Percentiles rank a stretch among this genome's conserved stretches.
Evolutionary conservation across 2,797 vertebrate genomes (phyloP).

Genomic region (Petrocephalus schoutedeni): DNA sequence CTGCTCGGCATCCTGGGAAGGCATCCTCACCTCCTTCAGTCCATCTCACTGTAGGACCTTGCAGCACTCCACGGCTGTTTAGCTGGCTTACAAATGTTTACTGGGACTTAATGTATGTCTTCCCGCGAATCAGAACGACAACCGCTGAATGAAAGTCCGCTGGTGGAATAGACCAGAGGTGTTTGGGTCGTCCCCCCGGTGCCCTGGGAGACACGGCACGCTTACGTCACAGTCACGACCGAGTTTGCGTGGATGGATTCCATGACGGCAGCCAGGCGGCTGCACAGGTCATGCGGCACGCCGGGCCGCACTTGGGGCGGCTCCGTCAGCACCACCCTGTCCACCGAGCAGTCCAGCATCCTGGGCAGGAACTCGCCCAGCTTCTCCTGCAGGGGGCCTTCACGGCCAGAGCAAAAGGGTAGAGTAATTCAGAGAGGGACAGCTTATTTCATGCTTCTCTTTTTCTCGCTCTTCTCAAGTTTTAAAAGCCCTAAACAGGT

Average conservation of each 20-base stretch:
- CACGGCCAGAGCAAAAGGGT: background rate
- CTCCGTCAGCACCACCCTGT: conserved; percentile 80
- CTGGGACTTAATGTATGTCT: background rate
- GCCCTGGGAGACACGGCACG: background rate
- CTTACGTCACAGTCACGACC: conserved; percentile 73
- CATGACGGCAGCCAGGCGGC: conserved; percentile 86
- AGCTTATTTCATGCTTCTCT: background rate
- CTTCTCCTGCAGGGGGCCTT: conserved; percentile 80
- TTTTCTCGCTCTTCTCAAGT: background rate
- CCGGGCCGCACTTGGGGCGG: conserved; percentile 85
- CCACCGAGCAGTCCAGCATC: conserved; percentile 81
- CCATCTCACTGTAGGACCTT: background rate
- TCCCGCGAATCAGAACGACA: background rate
- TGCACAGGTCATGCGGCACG: conserved; percentile 87
- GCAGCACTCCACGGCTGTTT: background rate
- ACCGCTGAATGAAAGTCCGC: background rate
- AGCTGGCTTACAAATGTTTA: background rate
- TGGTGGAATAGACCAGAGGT: background rate
- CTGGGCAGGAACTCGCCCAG: conserved; percentile 83
- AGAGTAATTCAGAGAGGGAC: background rate
- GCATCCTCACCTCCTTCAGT: background rate
- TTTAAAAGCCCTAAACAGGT: background rate
- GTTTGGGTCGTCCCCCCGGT: background rate
- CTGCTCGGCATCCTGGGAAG: background rate
- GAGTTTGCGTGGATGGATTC: conserved; percentile 83